Base-by-base conservation (phyloP, 1,140 invertebrate genomes). In the Medauroidea extradentata region DNA sequence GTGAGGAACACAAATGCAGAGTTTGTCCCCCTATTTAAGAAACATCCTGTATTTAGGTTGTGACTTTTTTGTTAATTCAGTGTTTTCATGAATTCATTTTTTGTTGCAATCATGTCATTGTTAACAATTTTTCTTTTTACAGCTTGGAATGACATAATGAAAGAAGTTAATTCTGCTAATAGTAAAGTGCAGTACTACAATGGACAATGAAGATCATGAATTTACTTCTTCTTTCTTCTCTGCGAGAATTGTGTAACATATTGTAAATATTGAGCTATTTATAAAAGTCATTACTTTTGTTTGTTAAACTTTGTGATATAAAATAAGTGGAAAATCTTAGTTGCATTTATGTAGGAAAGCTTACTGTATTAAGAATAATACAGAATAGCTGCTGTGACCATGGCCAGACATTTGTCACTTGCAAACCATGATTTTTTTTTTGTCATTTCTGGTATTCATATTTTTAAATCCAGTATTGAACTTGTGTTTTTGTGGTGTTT, bases 161-260 rank as follows among this genome's bases (percentile, higher is more conserved):
- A 51, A 39, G 56, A 57, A 38, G 50, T 57, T 34, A 51, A 48
- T 41, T n/a, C 44, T 39, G 14, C 41, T 43, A 41, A 48, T 41
- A 41, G 44, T 29, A 51, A 57, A 38, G 56, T 57, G n/a, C 56
- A 57, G 29, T 57, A 57, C 56, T 57, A 57, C 34, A 57, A 5
- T 51, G 56, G 56, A 11, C 56, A 57, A 48, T 57, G 24, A 57
- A 27, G 39, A 42, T 23, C 18, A 11, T 46, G 29, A 34, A 34
- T 34, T 11, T n/a, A n/a, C n/a, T 41, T 16, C 2, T 41, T 41
- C 16, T 41, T 46, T 46, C 43, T 23, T 23, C 23, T 46, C 18
- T 46, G 18, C 23, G 43, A 23, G 18, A 46, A 19, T 46, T 46
- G 18, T 19, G 23, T 46, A 46, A 19, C 43, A 46, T 46, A 18